Evolutionary conservation across 2,888 invertebrate genomes (phyloP).

Genomic region (Alviniconcha strummeri): DNA sequence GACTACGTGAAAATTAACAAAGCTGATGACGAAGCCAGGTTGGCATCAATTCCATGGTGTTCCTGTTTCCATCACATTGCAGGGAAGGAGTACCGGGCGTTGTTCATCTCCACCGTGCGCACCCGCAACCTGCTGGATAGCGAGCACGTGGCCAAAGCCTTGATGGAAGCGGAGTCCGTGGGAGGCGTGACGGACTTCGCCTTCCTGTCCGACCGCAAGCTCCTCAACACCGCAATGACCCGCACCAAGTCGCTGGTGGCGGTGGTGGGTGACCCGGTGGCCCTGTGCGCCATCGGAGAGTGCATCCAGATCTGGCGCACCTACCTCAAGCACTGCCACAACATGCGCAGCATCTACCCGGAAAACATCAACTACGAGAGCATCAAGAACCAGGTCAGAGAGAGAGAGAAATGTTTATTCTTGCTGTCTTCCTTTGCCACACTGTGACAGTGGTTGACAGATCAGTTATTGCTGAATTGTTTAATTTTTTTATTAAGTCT

Average conservation of each 20-base stretch:
- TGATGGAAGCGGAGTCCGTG: slow-evolving; percentile 51
- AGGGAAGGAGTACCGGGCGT: slow-evolving; percentile 70
- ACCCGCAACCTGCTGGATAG: slow-evolving; percentile 57
- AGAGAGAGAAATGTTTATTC: background rate
- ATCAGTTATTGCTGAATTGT: too few relatives aligned
- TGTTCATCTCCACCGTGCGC: slow-evolving; percentile 68
- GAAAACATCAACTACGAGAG: slow-evolving; percentile 53
- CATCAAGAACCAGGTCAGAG: slow-evolving; percentile 56
- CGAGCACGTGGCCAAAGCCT: slow-evolving; percentile 38
- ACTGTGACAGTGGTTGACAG: too few relatives aligned
- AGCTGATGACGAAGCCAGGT: too few relatives aligned
- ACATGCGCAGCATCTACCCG: slow-evolving; percentile 65
- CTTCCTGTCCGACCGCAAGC: slow-evolving; percentile 67
- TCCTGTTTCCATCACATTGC: background rate
- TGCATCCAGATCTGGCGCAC: slow-evolving; percentile 64
- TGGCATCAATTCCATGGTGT: too few relatives aligned
- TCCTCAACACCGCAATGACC: slow-evolving; percentile 71
- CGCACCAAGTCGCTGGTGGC: slow-evolving; percentile 68
- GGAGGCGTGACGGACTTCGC: slow-evolving; percentile 64
- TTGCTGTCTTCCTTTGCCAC: too few relatives aligned
- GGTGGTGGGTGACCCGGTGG: slow-evolving; percentile 68
- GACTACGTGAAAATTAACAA: too few relatives aligned
- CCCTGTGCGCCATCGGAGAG: slow-evolving; percentile 67
- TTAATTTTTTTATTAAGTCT: too few relatives aligned
- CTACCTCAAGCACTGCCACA: slow-evolving; percentile 66